phyloP scores from a whole-genome alignment of 2,888 invertebrate genomes.

The Agrotis ipsilon region DNA sequence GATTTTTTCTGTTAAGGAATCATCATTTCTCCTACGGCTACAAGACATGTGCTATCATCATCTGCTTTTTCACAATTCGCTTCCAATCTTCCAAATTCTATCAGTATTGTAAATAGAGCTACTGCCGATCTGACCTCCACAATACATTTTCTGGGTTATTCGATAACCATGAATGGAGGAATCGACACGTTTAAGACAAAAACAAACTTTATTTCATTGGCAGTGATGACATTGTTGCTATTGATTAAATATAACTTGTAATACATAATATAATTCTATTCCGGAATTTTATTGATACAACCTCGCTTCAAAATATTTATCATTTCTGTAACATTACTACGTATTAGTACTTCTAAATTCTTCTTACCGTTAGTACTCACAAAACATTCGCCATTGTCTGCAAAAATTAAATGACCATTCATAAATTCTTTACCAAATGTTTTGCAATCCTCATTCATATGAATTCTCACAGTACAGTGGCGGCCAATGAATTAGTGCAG shows the following conservation, averaged over 20 bases:
- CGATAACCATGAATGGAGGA: neutral
- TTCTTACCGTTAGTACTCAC: neutral
- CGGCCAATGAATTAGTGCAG: conserved; percentile 69
- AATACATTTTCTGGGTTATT: neutral
- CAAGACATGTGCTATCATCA: neutral
- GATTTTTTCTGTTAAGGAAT: neutral
- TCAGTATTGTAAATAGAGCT: no score
- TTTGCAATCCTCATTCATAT: conserved; percentile 47
- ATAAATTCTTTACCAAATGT: conserved; percentile 47
- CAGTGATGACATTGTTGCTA: neutral
- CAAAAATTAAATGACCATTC: conserved; percentile 47
- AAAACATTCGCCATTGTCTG: conserved; percentile 33
- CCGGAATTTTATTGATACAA: neutral
- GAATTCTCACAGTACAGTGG: conserved; percentile 51
- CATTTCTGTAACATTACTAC: neutral
- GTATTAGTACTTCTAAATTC: conserved; percentile 17
- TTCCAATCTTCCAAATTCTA: neutral
- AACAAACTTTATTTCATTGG: neutral
- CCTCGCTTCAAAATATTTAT: neutral
- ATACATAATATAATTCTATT: neutral
- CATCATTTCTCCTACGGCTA: no score
- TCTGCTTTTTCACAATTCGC: neutral
- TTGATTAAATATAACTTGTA: neutral
- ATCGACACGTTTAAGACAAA: neutral
- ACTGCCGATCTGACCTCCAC: no score